Base-by-base conservation (phyloP, 2,888 invertebrate genomes). In the Hypolimnas misippus region DNA sequence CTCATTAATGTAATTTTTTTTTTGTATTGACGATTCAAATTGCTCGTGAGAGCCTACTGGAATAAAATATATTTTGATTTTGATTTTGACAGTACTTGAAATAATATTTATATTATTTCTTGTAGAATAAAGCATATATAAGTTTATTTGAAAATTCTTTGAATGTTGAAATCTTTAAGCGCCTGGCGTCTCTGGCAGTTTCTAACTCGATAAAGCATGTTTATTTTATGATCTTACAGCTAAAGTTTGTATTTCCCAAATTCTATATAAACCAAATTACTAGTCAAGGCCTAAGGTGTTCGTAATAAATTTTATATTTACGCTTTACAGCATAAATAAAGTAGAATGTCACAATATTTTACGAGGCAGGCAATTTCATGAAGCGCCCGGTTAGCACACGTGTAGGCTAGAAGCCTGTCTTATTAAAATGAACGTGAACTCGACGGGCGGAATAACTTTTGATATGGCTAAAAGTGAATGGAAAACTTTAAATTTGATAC, bases 361-460 rank as follows among this genome's bases (percentile, higher is more conserved):
- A 72, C 68, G 66, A 69, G 66, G 66, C 66, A 66, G 66, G 70
- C 71, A 74, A 73, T 73, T 73, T 71, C 62, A 66, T 55, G 62
- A 65, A 65, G 66, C 57, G 62, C n/a, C 53, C 64, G 56, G 66
- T 29, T 49, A 6, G 25, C 67, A 63, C 68, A 71, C 70, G 67
- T 71, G 70, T 70, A 70, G 69, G 66, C 66, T 62, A 68, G 68
- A 67, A 63, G 70, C 64, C 63, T 67, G 69, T 70, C 68, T 67
- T 74, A 72, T 73, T 74, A 73, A 73, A 73, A 69, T 53, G 53
- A 46, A 53, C 57, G 57, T 49, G 40, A 56, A 33, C 35, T 57
- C 38, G 42, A 29, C 51, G 33, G 52, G 44, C 38, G 46, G 40
- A 53, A 49, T 54, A 57, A 57, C 53, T 62, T 62, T 62, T 62